These are phyloP conservation scores for Lutjanus argentimaculatus DNA, from an alignment of 2,797 vertebrate genomes.

Conservation along the genomic window DNA sequence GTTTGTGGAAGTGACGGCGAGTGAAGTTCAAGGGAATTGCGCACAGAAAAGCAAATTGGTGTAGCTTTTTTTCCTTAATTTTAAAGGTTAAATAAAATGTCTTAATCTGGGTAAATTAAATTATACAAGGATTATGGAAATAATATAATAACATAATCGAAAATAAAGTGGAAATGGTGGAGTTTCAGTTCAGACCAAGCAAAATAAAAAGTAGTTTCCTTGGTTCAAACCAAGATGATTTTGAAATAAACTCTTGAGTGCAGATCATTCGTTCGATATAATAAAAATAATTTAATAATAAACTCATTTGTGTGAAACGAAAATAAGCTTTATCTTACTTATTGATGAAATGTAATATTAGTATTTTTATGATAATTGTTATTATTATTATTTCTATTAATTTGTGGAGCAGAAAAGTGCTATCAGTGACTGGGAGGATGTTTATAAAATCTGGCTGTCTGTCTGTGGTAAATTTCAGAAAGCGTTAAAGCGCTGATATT, in stretches of 20 bases:
- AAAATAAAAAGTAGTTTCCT: too few species aligned
- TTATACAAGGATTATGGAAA: not conserved
- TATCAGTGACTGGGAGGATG: not conserved
- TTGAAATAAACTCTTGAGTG: not conserved
- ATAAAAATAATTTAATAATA: slow-evolving; percentile 3
- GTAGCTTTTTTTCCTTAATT: not conserved
- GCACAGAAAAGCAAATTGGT: not conserved
- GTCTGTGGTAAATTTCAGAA: slow-evolving; percentile 9
- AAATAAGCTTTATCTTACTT: not conserved
- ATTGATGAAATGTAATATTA: too few species aligned
- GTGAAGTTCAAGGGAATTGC: slow-evolving; percentile 2
- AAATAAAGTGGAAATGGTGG: not conserved
- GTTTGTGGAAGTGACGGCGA: not conserved
- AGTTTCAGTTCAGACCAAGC: slow-evolving; percentile 10
- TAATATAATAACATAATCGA: not conserved
- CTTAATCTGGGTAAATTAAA: slow-evolving; percentile 3
- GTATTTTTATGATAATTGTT: not conserved
- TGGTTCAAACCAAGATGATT: slow-evolving; percentile 1
- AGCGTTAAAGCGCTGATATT: slow-evolving; percentile 26
- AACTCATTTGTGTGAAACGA: not conserved
- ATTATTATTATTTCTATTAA: not conserved
- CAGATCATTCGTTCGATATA: slow-evolving; percentile 35
- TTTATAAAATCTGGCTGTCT: not conserved
- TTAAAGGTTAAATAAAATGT: not conserved
- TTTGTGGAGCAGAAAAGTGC: not conserved